Evolutionary conservation across 2,797 vertebrate species (phyloP).

Genomic region (Spinus olivaceus): DNA sequence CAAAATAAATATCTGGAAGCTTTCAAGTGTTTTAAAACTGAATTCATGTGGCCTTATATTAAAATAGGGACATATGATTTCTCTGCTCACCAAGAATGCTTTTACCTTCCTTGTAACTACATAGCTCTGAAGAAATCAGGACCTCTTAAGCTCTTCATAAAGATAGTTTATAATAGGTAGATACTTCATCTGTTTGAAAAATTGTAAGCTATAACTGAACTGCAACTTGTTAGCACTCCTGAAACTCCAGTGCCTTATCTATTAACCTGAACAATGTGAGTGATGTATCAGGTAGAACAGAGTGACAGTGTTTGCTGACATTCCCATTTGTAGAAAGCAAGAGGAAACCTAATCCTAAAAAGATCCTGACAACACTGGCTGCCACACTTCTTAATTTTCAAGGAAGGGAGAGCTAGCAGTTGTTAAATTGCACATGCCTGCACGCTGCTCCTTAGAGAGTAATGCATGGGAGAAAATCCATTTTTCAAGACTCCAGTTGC

Average conservation of each 20-base stretch:
- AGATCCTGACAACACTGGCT: neutral
- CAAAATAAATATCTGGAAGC: neutral
- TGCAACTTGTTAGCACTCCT: neutral
- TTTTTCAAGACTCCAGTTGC: neutral
- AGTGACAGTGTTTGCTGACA: slow-evolving; percentile 26
- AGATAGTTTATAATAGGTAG: neutral
- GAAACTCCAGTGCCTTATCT: neutral
- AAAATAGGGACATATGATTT: neutral
- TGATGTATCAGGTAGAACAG: neutral
- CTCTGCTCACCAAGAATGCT: neutral
- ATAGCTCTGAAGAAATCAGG: neutral
- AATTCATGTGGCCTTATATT: neutral
- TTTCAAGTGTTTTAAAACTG: neutral
- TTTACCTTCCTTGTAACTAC: neutral
- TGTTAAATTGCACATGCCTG: neutral
- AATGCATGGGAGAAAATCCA: neutral
- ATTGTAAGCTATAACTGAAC: neutral
- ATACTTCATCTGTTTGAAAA: neutral
- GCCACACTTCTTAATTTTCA: neutral
- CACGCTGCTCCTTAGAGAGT: neutral
- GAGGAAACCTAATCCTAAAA: slow-evolving; percentile 36
- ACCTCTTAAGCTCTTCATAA: neutral
- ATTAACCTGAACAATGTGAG: neutral
- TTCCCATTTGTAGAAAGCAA: slow-evolving; percentile 29
- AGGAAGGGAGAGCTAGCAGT: neutral